Evolutionary conservation across 2,888 invertebrate species (phyloP).

Genomic region (Phyto melanocephala): DNA sequence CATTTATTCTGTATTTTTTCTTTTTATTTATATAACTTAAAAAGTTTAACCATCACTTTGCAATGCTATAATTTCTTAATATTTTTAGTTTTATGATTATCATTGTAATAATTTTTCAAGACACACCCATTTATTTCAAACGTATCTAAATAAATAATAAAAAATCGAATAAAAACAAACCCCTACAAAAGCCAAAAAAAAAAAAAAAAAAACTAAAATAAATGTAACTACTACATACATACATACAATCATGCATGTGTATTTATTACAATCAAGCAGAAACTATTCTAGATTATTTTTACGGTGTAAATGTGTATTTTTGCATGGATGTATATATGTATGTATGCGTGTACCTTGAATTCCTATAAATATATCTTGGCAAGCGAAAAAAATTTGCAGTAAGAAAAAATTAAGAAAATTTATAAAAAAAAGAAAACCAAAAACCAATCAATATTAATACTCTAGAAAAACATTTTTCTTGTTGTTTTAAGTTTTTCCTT

Average conservation of each 20-base stretch:
- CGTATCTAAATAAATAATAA: not conserved
- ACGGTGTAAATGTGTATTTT: too few relatives aligned
- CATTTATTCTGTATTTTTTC: not conserved
- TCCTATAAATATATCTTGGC: slow-evolving; percentile 56
- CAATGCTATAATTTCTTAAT: slow-evolving; percentile 35
- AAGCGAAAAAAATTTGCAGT: slow-evolving; percentile 44
- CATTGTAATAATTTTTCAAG: not conserved
- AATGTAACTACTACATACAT: too few relatives aligned
- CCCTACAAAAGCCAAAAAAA: not conserved
- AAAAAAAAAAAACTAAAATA: too few relatives aligned
- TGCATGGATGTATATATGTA: not conserved
- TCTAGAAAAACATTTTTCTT: slow-evolving; percentile 16
- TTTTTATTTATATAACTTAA: not conserved
- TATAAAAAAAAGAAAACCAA: slow-evolving; percentile 3
- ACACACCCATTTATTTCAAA: slow-evolving; percentile 41
- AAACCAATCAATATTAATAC: slow-evolving; percentile 62
- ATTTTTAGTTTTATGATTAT: slow-evolving; percentile 12
- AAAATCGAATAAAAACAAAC: slow-evolving; percentile 24
- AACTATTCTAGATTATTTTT: not conserved
- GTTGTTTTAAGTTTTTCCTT: not conserved
- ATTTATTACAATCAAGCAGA: slow-evolving; percentile 1
- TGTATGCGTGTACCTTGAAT: slow-evolving; percentile 43
- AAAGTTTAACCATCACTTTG: not conserved
- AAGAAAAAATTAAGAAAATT: not conserved
- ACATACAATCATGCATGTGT: too few relatives aligned